These are phyloP conservation scores for Notocelia uddmanniana DNA, from an alignment of 2,888 invertebrate genomes.

Conservation along the genomic window DNA sequence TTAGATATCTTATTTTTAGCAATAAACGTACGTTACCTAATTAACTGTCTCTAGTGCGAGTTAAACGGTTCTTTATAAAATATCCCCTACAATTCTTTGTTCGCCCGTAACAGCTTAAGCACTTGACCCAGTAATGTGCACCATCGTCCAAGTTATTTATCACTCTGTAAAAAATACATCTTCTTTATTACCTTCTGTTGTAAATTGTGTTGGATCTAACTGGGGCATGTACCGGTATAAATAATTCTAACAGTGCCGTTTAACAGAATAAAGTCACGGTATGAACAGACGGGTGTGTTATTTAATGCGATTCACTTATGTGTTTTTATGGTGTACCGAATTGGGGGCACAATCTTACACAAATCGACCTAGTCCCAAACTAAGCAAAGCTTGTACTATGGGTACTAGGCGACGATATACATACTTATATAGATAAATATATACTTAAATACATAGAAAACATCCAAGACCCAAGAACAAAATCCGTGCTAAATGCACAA, in stretches of 20 bases:
- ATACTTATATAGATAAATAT: too few species aligned
- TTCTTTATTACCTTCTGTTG: conserved; percentile 14
- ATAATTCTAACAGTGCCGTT: conserved; percentile 3
- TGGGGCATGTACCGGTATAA: conserved; percentile 8
- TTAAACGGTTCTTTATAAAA: background rate
- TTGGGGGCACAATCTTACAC: too few species aligned
- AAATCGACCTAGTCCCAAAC: too few species aligned
- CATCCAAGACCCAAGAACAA: too few species aligned
- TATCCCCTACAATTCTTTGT: conserved; percentile 4
- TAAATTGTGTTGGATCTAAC: conserved; percentile 1
- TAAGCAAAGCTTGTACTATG: too few species aligned
- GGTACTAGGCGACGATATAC: too few species aligned
- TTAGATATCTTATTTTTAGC: background rate
- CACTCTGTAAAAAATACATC: background rate
- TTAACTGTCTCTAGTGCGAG: background rate
- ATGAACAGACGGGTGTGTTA: background rate
- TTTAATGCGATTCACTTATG: background rate
- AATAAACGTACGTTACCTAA: background rate
- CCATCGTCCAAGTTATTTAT: background rate
- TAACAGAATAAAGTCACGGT: background rate
- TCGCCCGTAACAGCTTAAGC: background rate
- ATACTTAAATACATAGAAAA: too few species aligned
- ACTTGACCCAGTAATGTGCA: conserved; percentile 7
- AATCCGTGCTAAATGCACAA: too few species aligned
- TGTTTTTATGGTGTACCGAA: background rate